Percentiles rank a stretch among this genome's conserved stretches.
These are phyloP conservation scores for Homalodisca vitripennis DNA, from an alignment of 1,140 invertebrate species.

Conservation along the genomic window DNA sequence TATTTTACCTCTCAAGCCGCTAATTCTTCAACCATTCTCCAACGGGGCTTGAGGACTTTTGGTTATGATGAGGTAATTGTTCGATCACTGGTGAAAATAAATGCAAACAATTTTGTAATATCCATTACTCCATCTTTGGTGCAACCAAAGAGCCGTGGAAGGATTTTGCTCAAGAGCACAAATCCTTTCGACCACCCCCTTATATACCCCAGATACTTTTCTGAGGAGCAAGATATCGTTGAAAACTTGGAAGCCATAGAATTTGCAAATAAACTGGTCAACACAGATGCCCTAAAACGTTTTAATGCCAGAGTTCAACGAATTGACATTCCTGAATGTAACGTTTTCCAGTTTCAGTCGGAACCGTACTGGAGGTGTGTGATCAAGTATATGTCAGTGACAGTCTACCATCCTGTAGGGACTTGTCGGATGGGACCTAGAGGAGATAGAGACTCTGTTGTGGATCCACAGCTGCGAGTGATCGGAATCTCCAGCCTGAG, in stretches of 20 bases:
- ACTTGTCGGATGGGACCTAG: conserved; percentile 81
- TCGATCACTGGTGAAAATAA: not conserved
- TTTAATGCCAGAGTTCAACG: conserved; percentile 55
- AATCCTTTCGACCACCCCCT: conserved; percentile 8
- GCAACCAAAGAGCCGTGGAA: conserved; percentile 8
- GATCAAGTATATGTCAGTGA: conserved; percentile 79
- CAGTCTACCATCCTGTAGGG: conserved; percentile 79
- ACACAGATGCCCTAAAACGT: conserved; percentile 33
- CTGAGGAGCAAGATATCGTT: conserved; percentile 3
- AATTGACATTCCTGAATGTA: conserved; percentile 73
- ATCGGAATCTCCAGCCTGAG: conserved; percentile 44
- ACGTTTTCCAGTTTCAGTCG: conserved; percentile 64
- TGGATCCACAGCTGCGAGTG: conserved; percentile 66
- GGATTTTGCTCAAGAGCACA: not conserved
- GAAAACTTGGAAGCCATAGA: conserved; percentile 33
- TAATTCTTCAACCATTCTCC: not conserved
- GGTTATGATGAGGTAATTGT: not conserved
- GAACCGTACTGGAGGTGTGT: conserved; percentile 84
- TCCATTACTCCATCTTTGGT: not conserved
- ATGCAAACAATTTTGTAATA: not conserved
- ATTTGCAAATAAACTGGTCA: conserved; percentile 36
- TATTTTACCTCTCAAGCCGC: not conserved
- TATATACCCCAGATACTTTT: conserved; percentile 1
- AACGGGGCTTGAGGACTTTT: not conserved
- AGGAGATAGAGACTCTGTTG: conserved; percentile 71